Conservation (phyloP, 2,888 invertebrate species). For the Amphipyra tragopoginis region DNA sequence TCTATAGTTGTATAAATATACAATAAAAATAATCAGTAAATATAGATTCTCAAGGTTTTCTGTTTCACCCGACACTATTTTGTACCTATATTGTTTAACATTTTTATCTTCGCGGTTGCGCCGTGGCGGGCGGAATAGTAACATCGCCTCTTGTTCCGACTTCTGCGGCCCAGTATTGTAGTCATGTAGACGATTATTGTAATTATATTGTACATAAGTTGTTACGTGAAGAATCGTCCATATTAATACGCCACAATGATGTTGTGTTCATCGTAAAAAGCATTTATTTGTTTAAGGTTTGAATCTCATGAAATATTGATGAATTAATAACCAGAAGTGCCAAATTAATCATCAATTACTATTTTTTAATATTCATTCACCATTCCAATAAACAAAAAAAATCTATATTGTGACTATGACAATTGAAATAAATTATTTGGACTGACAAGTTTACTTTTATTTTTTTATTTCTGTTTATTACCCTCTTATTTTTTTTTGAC, state of each 20-base stretch:
- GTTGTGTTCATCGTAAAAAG: constrained; percentile 71
- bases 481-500: background rate
- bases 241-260: constrained; percentile 54
- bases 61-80: constrained; percentile 45
- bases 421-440: constrained; percentile 84
- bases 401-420: constrained; percentile 74
- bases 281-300: constrained; percentile 81
- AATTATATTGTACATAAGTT: constrained; percentile 87
- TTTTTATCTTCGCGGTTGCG: constrained; percentile 33
- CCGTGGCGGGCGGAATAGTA: background rate
- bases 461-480: constrained; percentile 9
- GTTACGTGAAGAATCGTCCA: constrained; percentile 82
- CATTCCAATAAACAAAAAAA: constrained; percentile 83
- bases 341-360: constrained; percentile 78
- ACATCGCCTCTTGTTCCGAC: background rate
- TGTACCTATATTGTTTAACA: constrained; percentile 45
- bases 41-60: constrained; percentile 43
- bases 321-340: constrained; percentile 76
- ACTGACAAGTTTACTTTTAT: constrained; percentile 74
- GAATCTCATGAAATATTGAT: constrained; percentile 80
- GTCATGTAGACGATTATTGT: constrained; percentile 73
- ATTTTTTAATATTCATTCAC: constrained; percentile 72
- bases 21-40: constrained; percentile 33
- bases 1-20: constrained; percentile 56
- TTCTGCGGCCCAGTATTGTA: constrained; percentile 42